phyloP scores from a whole-genome alignment of 1,140 invertebrate species.

The Cardiocondyla obscurior region DNA sequence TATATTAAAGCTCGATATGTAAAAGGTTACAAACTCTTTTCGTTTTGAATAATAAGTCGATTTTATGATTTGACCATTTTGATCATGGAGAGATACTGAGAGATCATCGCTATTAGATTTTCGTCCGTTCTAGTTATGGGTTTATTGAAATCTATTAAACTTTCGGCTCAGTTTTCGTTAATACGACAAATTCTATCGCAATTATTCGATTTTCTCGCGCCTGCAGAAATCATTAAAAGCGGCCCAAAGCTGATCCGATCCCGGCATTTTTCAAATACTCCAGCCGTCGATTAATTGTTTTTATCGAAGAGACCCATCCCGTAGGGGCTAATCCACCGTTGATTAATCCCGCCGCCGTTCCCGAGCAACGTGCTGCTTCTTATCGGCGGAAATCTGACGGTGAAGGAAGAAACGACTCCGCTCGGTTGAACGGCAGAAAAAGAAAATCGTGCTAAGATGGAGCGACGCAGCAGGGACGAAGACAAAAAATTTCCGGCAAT shows the following conservation, averaged over 20 bases:
- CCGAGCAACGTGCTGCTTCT: constrained; percentile 49
- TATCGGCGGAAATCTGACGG: constrained; percentile 63
- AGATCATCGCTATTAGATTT: background rate
- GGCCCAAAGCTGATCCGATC: constrained; percentile 35
- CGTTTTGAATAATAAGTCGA: background rate
- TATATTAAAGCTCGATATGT: background rate
- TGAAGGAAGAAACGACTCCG: constrained; percentile 29
- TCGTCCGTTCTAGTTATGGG: background rate
- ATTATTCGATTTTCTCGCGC: constrained; percentile 31
- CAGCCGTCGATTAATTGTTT: constrained; percentile 69
- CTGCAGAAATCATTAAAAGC: constrained; percentile 30
- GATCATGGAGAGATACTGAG: background rate
- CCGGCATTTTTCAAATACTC: constrained; percentile 60
- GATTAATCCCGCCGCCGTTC: constrained; percentile 61
- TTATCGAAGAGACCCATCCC: constrained; percentile 61
- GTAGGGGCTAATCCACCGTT: constrained; percentile 60
- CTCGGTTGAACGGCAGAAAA: constrained; percentile 22
- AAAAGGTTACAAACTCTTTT: background rate
- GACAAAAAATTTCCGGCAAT: constrained; percentile 53
- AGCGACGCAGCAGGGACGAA: background rate
- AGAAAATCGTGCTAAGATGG: constrained; percentile 46
- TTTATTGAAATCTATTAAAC: constrained; percentile 5
- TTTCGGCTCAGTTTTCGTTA: background rate
- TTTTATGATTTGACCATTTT: background rate
- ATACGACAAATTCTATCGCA: constrained; percentile 2